Evolutionary conservation across 1,140 invertebrate genomes (phyloP).

Genomic region (Apis cerana): DNA sequence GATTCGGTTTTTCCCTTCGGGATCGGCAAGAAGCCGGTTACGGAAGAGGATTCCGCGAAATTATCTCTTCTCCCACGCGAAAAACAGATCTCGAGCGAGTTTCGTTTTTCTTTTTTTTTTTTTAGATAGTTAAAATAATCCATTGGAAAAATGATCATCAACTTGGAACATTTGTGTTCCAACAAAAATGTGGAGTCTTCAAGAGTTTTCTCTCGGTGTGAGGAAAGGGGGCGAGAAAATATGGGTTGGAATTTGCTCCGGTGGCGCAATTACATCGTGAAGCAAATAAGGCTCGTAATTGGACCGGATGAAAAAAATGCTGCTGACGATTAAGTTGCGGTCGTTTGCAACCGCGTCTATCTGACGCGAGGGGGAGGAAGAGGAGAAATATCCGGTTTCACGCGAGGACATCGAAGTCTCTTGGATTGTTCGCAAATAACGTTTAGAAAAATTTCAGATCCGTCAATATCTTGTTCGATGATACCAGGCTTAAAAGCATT

Average conservation of each 20-base stretch:
- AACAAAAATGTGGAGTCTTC: neutral
- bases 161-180: too few relatives aligned
- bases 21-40: neutral
- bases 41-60: neutral
- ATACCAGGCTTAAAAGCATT: too few relatives aligned
- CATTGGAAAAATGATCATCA: too few relatives aligned
- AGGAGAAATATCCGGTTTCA: neutral
- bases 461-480: too few relatives aligned
- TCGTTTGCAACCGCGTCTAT: conserved; percentile 35
- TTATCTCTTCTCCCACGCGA: neutral
- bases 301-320: conserved; percentile 26
- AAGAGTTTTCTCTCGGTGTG: too few relatives aligned
- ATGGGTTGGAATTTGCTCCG: conserved; percentile 10
- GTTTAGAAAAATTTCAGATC: too few relatives aligned
- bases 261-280: conserved; percentile 16
- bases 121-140: too few relatives aligned
- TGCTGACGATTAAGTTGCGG: conserved; percentile 45
- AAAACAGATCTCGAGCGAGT: too few relatives aligned
- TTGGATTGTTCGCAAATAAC: too few relatives aligned
- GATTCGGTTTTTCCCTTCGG: neutral
- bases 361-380: too few relatives aligned
- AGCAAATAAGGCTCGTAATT: conserved; percentile 14
- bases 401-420: neutral
- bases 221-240: neutral
- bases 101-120: too few relatives aligned